phyloP scores from a whole-genome alignment of 53 echinoderm and acorn worm genomes.

The Mesocentrotus franciscanus region DNA sequence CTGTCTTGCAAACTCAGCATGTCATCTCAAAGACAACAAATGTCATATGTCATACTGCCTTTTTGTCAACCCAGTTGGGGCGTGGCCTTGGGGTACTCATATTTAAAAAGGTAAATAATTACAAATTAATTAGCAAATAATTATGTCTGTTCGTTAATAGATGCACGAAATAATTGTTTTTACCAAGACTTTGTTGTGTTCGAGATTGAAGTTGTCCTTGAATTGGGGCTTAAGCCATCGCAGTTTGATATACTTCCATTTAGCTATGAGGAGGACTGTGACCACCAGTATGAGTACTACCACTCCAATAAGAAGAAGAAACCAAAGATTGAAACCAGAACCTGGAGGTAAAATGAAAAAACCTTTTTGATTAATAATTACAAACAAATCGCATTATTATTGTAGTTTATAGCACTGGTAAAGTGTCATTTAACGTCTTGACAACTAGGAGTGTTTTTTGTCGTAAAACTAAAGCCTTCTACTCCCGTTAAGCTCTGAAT shows the following conservation, averaged over 20 bases:
- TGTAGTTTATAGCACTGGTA: not conserved
- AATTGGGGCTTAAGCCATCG: constrained; percentile 53
- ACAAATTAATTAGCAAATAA: too few species aligned
- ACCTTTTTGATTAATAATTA: not conserved
- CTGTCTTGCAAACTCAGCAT: too few species aligned
- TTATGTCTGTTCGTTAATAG: too few species aligned
- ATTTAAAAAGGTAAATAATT: too few species aligned
- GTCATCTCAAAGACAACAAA: too few species aligned
- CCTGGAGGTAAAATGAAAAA: not conserved
- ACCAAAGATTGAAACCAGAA: constrained; percentile 49
- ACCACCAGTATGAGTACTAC: constrained; percentile 50
- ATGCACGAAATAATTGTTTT: not conserved
- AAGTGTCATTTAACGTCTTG: not conserved
- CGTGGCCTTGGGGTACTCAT: too few species aligned
- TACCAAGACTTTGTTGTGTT: constrained; percentile 74
- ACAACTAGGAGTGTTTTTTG: not conserved
- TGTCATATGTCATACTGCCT: too few species aligned
- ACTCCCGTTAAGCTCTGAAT: not conserved
- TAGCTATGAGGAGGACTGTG: constrained; percentile 32
- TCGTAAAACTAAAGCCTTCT: not conserved
- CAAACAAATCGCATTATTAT: not conserved
- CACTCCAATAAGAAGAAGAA: constrained; percentile 26
- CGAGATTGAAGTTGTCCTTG: constrained; percentile 59
- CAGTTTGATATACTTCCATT: constrained; percentile 47
- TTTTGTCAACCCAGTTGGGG: too few species aligned